Evolutionary conservation across 2,113 vertebrate species (phyloP).

Genomic region (Rallus limicola): DNA sequence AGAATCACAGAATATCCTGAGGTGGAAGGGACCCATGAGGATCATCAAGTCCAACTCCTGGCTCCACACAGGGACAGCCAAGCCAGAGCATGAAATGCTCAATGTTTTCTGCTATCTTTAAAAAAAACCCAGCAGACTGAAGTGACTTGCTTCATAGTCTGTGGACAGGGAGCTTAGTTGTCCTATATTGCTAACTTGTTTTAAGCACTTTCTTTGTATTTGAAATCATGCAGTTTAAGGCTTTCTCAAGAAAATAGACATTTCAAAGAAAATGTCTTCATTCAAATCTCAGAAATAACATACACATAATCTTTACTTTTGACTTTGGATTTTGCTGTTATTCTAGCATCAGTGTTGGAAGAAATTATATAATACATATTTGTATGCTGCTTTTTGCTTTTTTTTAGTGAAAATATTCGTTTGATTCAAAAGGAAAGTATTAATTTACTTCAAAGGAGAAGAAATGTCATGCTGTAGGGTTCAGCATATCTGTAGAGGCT

Average conservation of each 20-base stretch:
- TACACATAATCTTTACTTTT: background rate
- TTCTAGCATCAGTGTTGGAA: background rate
- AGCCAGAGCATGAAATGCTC: no score
- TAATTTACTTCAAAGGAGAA: constrained; percentile 7
- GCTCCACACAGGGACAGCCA: no score
- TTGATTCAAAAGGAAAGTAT: background rate
- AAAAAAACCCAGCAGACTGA: background rate
- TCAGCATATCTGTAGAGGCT: background rate
- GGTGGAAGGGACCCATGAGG: no score
- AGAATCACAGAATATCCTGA: no score
- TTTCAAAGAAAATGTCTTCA: background rate
- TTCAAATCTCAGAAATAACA: background rate
- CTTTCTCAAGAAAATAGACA: background rate
- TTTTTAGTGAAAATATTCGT: background rate
- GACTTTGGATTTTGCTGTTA: background rate
- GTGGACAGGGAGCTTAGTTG: background rate
- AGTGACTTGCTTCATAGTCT: background rate
- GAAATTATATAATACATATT: background rate
- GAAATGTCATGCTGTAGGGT: background rate
- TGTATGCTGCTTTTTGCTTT: background rate
- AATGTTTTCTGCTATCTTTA: background rate
- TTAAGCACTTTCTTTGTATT: background rate
- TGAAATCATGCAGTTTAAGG: background rate
- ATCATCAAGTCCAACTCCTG: no score
- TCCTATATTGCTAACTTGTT: background rate